Evolutionary conservation across 2,888 invertebrate species (phyloP).

Genomic region (Neuroscelio doddi): DNA sequence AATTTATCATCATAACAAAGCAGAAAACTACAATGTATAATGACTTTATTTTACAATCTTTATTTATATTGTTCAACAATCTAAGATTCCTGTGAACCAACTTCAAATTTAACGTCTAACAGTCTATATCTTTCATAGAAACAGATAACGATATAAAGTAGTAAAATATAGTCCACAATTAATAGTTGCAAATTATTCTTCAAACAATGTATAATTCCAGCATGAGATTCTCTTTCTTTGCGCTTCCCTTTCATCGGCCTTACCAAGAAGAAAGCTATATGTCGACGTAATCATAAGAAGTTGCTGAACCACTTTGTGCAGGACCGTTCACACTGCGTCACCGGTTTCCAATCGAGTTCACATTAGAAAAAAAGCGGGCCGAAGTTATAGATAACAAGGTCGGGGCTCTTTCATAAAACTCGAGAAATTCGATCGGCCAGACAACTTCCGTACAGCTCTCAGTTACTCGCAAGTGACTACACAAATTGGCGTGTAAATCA

Average conservation of each 20-base stretch:
- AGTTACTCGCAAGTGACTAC: constrained; percentile 1
- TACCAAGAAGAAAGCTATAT: constrained; percentile 28
- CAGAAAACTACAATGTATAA: no score
- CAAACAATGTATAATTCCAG: background rate
- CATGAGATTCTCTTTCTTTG: constrained; percentile 14
- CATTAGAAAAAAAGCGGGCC: constrained; percentile 9
- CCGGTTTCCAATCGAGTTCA: constrained; percentile 12
- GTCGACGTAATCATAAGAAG: constrained; percentile 36
- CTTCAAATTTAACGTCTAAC: no score
- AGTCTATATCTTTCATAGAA: no score
- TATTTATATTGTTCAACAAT: no score
- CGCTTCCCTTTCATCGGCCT: constrained; percentile 25
- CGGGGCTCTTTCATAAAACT: background rate
- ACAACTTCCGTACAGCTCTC: constrained; percentile 9
- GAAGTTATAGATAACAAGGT: background rate
- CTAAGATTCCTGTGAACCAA: no score
- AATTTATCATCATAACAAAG: no score
- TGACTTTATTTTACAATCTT: no score
- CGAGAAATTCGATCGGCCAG: constrained; percentile 16
- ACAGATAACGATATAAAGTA: no score
- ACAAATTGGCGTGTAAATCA: constrained; percentile 14
- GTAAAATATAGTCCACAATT: no score
- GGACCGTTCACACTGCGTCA: constrained; percentile 17
- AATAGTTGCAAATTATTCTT: no score
- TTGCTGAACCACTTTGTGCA: constrained; percentile 30